Conservation (phyloP, 2,888 invertebrate genomes). For the Cataglyphis cursor region DNA sequence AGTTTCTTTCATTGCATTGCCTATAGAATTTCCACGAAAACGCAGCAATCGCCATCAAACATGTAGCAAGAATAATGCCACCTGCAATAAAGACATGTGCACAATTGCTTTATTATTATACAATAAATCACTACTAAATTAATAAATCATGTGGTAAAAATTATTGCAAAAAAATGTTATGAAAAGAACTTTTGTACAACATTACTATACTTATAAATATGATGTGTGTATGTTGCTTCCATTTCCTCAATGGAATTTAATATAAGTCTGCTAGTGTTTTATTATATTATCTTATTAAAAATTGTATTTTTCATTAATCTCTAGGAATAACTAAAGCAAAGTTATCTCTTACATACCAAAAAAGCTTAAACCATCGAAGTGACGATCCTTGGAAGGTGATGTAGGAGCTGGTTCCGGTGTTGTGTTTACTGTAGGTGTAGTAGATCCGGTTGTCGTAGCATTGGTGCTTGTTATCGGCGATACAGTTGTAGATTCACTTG, state of each 20-base stretch:
- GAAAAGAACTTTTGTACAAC: background rate
- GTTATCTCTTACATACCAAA: constrained; percentile 83
- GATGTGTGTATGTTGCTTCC: background rate
- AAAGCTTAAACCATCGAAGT: constrained; percentile 93
- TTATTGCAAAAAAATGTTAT: background rate
- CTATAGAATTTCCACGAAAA: constrained; percentile 96
- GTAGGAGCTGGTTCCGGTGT: constrained; percentile 80
- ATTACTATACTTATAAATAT: background rate
- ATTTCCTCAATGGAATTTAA: background rate
- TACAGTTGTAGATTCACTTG: constrained; percentile 56
- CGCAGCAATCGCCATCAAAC: constrained; percentile 93
- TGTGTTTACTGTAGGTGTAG: constrained; percentile 72
- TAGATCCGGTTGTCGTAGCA: constrained; percentile 52
- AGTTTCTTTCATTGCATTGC: constrained; percentile 94
- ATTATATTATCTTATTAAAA: background rate
- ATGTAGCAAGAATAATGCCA: constrained; percentile 94
- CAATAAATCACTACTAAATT: constrained; percentile 57
- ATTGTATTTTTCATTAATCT: background rate
- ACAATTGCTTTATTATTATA: constrained; percentile 36
- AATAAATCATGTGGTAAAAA: background rate
- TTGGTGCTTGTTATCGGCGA: constrained; percentile 28
- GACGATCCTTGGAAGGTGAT: constrained; percentile 82
- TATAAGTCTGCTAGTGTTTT: background rate
- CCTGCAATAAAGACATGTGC: constrained; percentile 87
- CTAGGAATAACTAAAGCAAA: background rate